A percentile compares a stretch with the other conserved stretches of the same genome.
phyloP scores from a whole-genome alignment of 2,113 vertebrate genomes.

The Argyrosomus japonicus region DNA sequence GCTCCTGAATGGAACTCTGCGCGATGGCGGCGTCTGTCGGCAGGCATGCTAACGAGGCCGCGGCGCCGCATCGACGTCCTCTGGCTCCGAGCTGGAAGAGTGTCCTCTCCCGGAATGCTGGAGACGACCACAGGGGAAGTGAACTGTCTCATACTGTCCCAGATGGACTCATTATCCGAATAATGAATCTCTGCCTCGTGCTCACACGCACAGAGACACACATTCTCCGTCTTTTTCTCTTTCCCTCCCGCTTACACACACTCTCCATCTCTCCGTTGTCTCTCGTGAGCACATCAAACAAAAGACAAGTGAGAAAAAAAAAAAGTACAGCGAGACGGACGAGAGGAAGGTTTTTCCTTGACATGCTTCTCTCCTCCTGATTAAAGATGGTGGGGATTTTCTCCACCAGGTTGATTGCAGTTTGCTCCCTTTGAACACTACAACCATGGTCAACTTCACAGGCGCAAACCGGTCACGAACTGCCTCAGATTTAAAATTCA shows the following conservation, averaged over 20 bases:
- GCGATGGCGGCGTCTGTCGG: not conserved
- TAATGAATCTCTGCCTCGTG: conserved; percentile 60
- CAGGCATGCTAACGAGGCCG: conserved; percentile 48
- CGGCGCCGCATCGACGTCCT: conserved; percentile 34
- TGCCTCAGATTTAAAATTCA: conserved; percentile 13
- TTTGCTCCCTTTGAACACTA: conserved; percentile 44
- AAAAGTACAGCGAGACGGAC: conserved; percentile 9
- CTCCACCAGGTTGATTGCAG: conserved; percentile 41
- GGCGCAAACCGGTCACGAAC: not conserved
- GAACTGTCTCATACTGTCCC: conserved; percentile 74
- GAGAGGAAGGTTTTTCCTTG: conserved; percentile 43
- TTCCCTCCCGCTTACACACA: not conserved
- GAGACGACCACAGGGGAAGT: conserved; percentile 65
- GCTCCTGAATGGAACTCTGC: conserved; percentile 21
- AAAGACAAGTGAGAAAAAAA: conserved; percentile 21
- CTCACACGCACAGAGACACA: not conserved
- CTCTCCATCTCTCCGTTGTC: conserved; percentile 13
- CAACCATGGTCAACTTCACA: conserved; percentile 47
- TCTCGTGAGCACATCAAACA: conserved; percentile 69
- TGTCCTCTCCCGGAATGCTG: conserved; percentile 59
- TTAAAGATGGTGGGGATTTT: conserved; percentile 41
- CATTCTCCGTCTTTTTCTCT: not conserved
- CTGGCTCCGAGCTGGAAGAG: conserved; percentile 45
- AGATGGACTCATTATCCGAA: conserved; percentile 76
- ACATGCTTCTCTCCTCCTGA: conserved; percentile 39